Conservation (phyloP, 2,888 invertebrate species). For the Netelia inedita region DNA sequence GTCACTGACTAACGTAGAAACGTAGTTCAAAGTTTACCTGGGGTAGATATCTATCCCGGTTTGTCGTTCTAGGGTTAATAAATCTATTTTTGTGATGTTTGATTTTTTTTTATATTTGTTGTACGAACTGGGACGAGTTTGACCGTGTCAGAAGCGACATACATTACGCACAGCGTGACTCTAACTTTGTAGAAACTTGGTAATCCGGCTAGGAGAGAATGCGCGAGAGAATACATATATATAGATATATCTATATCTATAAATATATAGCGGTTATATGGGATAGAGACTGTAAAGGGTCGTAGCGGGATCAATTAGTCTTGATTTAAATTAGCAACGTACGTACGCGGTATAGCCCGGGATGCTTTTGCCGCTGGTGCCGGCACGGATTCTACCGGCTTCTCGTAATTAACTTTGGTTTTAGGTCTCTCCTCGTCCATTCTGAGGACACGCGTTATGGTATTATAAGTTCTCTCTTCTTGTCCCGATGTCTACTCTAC, state of each 20-base stretch:
- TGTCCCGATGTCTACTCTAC: constrained; percentile 48
- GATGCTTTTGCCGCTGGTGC: not conserved
- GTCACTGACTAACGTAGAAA: too few species aligned
- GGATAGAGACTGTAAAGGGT: constrained; percentile 44
- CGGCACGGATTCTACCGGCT: constrained; percentile 65
- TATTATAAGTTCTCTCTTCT: constrained; percentile 37
- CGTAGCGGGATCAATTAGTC: constrained; percentile 79
- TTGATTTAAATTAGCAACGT: constrained; percentile 81
- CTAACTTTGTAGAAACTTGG: constrained; percentile 28
- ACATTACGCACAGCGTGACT: not conserved
- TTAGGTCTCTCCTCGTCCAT: constrained; percentile 70
- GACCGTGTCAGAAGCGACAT: not conserved
- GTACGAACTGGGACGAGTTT: not conserved
- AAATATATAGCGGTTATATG: not conserved
- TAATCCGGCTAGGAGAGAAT: constrained; percentile 17
- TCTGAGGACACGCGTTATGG: constrained; percentile 33
- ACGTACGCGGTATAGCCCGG: not conserved
- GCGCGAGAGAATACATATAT: constrained; percentile 5
- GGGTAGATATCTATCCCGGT: too few species aligned
- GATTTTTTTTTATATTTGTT: not conserved
- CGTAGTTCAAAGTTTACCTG: too few species aligned
- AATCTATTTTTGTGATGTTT: too few species aligned
- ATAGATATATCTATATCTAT: not conserved
- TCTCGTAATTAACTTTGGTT: constrained; percentile 81
- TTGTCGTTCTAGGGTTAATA: too few species aligned